Percentiles rank a stretch among this genome's conserved stretches.
These are phyloP conservation scores for Deilephila porcellus DNA, from an alignment of 2,888 invertebrate species.

Conservation along the genomic window DNA sequence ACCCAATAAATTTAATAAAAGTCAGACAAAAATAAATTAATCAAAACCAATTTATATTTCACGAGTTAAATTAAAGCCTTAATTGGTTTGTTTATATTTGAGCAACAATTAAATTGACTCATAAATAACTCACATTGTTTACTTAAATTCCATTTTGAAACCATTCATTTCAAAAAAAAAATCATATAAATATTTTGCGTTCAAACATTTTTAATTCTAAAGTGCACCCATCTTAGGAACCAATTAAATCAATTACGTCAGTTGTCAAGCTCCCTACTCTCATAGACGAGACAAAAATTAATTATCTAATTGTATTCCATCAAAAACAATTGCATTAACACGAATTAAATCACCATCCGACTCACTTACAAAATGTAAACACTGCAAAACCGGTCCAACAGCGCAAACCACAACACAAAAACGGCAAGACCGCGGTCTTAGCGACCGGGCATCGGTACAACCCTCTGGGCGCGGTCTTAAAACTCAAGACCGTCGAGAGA, in stretches of 20 bases:
- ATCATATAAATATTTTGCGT: too few relatives aligned
- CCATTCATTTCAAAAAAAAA: too few relatives aligned
- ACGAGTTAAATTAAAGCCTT: neutral
- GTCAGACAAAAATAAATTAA: neutral
- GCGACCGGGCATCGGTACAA: neutral
- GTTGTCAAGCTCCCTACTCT: too few relatives aligned
- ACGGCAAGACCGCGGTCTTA: conserved; percentile 10
- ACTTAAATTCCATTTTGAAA: neutral
- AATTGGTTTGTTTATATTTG: neutral
- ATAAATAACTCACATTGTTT: neutral
- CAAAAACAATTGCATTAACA: conserved; percentile 2
- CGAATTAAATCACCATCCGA: neutral
- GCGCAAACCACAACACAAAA: conserved; percentile 24
- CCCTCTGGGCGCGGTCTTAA: conserved; percentile 24
- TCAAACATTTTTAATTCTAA: too few relatives aligned
- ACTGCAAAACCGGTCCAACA: conserved; percentile 30
- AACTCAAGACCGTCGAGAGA: conserved; percentile 29
- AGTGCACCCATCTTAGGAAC: too few relatives aligned
- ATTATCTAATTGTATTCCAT: neutral
- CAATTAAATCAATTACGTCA: too few relatives aligned
- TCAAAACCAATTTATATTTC: neutral
- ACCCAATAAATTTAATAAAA: neutral
- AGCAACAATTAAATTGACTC: neutral
- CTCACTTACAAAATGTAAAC: conserved; percentile 18
- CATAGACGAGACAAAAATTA: too few relatives aligned